Conservation (phyloP, 2,797 vertebrate species). For the Yasuhikotakia modesta region DNA sequence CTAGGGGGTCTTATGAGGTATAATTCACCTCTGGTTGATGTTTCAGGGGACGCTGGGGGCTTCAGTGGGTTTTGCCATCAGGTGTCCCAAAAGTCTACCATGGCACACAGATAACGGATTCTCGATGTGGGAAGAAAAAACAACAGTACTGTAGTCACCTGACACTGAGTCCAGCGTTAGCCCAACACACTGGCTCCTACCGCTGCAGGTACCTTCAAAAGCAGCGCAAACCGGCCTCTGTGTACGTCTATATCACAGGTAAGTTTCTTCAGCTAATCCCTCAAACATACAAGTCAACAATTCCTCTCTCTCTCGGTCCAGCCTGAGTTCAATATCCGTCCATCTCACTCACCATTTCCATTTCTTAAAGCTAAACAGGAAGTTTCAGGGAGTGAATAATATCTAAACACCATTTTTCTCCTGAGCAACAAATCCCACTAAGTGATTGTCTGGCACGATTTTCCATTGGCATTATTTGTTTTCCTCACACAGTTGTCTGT, state of each 20-base stretch:
- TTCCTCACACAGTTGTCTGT: background rate
- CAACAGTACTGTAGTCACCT: slow-evolving; percentile 85
- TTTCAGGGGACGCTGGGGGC: slow-evolving; percentile 86
- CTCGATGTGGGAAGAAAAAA: slow-evolving; percentile 79
- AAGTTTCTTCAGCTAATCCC: slow-evolving; percentile 68
- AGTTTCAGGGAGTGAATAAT: slow-evolving; percentile 72
- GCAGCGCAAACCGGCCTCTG: slow-evolving; percentile 70
- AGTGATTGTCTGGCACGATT: slow-evolving; percentile 69
- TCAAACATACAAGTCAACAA: background rate
- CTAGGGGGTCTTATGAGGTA: background rate
- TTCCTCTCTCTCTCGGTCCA: slow-evolving; percentile 8
- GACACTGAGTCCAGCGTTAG: slow-evolving; percentile 76
- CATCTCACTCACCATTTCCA: slow-evolving; percentile 62
- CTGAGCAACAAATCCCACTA: slow-evolving; percentile 73
- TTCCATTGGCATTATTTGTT: slow-evolving; percentile 45
- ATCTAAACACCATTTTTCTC: slow-evolving; percentile 75
- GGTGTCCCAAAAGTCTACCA: slow-evolving; percentile 73
- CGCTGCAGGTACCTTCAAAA: slow-evolving; percentile 83
- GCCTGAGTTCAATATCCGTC: slow-evolving; percentile 54
- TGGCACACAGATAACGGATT: slow-evolving; percentile 76
- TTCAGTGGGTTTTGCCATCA: slow-evolving; percentile 86
- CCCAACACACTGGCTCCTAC: slow-evolving; percentile 86
- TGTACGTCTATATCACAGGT: slow-evolving; percentile 95
- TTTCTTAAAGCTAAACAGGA: slow-evolving; percentile 74
- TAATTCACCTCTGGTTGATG: slow-evolving; percentile 39